A percentile compares a stretch with the other conserved stretches of the same genome.
phyloP scores from a whole-genome alignment of 2,113 vertebrate genomes.

The Vanacampus margaritifer region DNA sequence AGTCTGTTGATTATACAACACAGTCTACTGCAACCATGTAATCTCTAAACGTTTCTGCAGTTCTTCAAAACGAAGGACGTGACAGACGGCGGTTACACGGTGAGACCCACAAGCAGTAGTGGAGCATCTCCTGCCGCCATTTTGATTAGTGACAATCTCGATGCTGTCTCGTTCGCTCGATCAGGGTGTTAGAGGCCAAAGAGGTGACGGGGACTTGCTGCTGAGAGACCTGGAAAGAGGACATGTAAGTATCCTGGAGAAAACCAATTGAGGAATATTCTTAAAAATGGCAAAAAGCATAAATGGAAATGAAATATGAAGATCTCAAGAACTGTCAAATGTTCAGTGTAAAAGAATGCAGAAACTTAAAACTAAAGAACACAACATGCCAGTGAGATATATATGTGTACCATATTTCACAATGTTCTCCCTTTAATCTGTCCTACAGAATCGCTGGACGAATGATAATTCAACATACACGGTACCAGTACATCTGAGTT shows the following conservation, averaged over 20 bases:
- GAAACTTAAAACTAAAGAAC: neutral
- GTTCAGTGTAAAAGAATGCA: neutral
- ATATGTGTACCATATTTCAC: neutral
- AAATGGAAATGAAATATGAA: neutral
- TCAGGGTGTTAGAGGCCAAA: neutral
- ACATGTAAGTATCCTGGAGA: conserved; percentile 33
- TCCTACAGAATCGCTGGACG: conserved; percentile 20
- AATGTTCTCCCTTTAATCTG: neutral
- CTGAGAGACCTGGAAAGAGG: conserved; percentile 29
- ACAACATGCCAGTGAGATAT: neutral
- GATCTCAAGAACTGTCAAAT: neutral
- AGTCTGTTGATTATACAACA: neutral
- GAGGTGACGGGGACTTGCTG: neutral
- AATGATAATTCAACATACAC: conserved; percentile 29
- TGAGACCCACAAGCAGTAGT: conserved; percentile 28
- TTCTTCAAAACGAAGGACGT: conserved; percentile 23
- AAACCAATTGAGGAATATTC: neutral
- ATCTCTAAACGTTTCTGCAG: conserved; percentile 17
- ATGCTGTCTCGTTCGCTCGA: neutral
- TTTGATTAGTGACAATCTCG: neutral
- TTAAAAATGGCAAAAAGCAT: neutral
- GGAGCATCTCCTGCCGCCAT: neutral
- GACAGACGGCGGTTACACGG: conserved; percentile 31
- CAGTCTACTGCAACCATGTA: neutral
- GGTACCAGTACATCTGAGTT: conserved; percentile 21